Evolutionary conservation across 2,888 invertebrate species (phyloP).

Genomic region (Metalampra italica): DNA sequence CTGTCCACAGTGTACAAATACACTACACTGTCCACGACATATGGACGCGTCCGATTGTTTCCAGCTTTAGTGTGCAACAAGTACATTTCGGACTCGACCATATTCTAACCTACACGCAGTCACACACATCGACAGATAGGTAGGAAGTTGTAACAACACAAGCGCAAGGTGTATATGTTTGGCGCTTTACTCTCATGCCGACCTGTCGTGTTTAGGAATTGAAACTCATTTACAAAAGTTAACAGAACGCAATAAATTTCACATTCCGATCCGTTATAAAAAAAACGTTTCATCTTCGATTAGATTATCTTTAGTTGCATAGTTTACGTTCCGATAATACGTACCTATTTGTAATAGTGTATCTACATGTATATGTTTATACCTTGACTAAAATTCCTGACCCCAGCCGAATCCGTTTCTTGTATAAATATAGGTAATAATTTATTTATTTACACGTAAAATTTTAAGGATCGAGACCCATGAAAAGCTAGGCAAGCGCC

Average conservation of each 20-base stretch:
- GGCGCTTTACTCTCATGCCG: constrained; percentile 21
- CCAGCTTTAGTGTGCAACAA: too few relatives aligned
- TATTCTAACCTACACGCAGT: too few relatives aligned
- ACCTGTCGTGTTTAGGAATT: constrained; percentile 50
- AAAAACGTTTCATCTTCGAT: constrained; percentile 41
- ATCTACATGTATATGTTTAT: background rate
- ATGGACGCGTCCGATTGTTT: too few relatives aligned
- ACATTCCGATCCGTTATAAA: constrained; percentile 50
- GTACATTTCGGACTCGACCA: too few relatives aligned
- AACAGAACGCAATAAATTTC: constrained; percentile 60
- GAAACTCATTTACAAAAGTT: constrained; percentile 59
- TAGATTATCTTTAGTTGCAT: constrained; percentile 41
- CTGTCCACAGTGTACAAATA: too few relatives aligned
- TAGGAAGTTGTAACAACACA: constrained; percentile 22
- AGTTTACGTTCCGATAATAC: constrained; percentile 35
- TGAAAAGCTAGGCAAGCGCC: too few relatives aligned
- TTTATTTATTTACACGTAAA: too few relatives aligned
- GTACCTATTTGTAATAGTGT: background rate
- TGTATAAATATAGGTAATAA: too few relatives aligned
- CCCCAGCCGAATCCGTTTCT: too few relatives aligned
- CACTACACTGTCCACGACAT: too few relatives aligned
- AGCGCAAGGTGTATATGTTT: constrained; percentile 18
- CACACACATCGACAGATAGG: constrained; percentile 16
- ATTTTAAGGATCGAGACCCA: too few relatives aligned
- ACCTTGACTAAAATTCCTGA: too few relatives aligned